Percentiles rank a stretch among this genome's conserved stretches.
These are phyloP conservation scores for Micropterix aruncella DNA, from an alignment of 2,888 invertebrate genomes.

Conservation along the genomic window DNA sequence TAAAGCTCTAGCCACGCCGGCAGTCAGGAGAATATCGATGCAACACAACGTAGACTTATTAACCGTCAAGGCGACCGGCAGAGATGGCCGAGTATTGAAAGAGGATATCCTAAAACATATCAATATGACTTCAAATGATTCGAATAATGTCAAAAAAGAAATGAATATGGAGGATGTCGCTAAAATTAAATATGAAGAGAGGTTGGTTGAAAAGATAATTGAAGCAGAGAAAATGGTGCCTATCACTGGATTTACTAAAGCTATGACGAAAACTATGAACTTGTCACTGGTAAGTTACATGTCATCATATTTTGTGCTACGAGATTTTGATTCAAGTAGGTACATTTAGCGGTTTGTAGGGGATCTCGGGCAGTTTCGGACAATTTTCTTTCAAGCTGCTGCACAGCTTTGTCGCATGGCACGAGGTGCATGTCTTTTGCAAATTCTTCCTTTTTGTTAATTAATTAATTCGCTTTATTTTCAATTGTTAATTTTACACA, in stretches of 20 bases:
- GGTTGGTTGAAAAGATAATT: slow-evolving; percentile 19
- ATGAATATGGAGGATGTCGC: slow-evolving; percentile 10
- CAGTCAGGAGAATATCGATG: slow-evolving; percentile 84
- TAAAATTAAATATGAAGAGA: too few species aligned
- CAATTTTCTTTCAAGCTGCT: too few species aligned
- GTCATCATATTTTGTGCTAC: background rate
- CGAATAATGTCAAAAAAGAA: slow-evolving; percentile 23
- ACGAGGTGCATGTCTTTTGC: too few species aligned
- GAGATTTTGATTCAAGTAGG: too few species aligned
- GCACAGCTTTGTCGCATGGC: too few species aligned
- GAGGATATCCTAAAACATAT: slow-evolving; percentile 78
- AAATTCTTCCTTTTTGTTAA: too few species aligned
- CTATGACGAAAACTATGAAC: slow-evolving; percentile 95
- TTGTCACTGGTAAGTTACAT: slow-evolving; percentile 50
- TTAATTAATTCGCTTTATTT: too few species aligned
- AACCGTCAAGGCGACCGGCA: slow-evolving; percentile 66
- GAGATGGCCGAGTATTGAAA: slow-evolving; percentile 82
- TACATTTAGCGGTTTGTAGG: too few species aligned
- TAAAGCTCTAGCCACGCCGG: slow-evolving; percentile 72
- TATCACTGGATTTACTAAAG: slow-evolving; percentile 71
- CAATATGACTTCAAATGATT: slow-evolving; percentile 36
- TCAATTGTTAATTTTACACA: too few species aligned
- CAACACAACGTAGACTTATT: slow-evolving; percentile 67
- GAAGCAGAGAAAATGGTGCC: slow-evolving; percentile 37
- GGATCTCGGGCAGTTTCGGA: too few species aligned